Base-by-base conservation (phyloP, 1,140 invertebrate genomes). In the Gryon sp. region DNA sequence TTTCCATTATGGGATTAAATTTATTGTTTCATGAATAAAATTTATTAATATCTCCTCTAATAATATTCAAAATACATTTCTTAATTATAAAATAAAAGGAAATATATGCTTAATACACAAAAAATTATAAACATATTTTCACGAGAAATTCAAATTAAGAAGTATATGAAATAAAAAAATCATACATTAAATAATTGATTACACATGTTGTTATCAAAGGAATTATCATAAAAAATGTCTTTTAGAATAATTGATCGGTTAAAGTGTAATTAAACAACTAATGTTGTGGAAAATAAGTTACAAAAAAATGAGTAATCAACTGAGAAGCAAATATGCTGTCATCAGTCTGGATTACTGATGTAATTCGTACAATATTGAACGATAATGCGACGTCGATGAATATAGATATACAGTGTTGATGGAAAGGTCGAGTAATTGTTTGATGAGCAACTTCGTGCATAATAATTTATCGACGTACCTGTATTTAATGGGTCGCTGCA, bases 391-490 rank as follows among this genome's bases (percentile, higher is more conserved):
- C 32, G 45, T 18, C 14, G 11, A 8, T 19, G 11, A 26, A 12
- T 46, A 43, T 57, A 48, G 38, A 9, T 53, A 50, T 19, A 48
- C 9, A 1, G 6, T 12, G 46, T 15, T 16, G 41, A 15, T 32
- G 19, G 63, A 68, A 68, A 76, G 55, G 72, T 41, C 53, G 55
- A 34, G 46, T 75, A 75, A 75, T 75, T 74, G 45, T 74, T 66
- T 66, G 50, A 74, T 34, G 59, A 60, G 60, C 52, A 43, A 74
- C 69, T 59, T 52, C 41, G 52, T 57, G 60, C 28, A 75, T 75
- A 68, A 62, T 52, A 62, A 76, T 68, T 76, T 55, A 76, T 63
- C 40, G 48, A 75, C 36, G 40, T 69, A 68, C 63, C 53, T 60
- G 55, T 60, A 32, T 68, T 76, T 69, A 76, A 76, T 69, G 72